Base-by-base conservation (phyloP, 2,797 vertebrate species). In the Acomys russatus region DNA sequence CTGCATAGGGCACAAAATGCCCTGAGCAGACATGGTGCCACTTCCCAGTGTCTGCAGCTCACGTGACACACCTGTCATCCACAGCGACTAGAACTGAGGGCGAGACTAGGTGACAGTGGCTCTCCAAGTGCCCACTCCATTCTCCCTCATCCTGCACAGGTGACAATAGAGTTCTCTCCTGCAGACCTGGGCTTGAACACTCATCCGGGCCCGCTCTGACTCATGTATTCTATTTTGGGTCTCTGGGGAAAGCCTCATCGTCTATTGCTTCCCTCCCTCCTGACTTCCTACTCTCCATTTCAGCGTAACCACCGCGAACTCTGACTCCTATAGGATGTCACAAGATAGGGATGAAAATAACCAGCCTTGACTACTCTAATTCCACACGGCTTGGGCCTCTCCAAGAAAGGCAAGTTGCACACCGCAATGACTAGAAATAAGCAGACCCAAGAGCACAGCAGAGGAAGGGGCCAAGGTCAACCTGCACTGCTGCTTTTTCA, bases 171-270 rank as follows among this genome's bases (percentile, higher is more conserved):
- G 56, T n/a, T 30, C 30, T 66, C 56, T 23, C 9, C 12, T 54
- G 38, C 38, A 91, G 90, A 64, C 51, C 10, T 56, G 64, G 88
- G 63, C 38, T 77, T 84, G 79, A 90, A 87, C 9, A 6, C 23
- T 68, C 85, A 14, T 56, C 25, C 20, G 20, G 77, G 70, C 87
- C 90, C 64, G 76, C 38, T 91, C 51, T 64, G 88, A 94, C 18
- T 90, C 84, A 35, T 2, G 82, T 38, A 30, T 82, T 79, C 91
- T 92, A 68, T 88, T 86, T 93, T 86, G 11, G 76, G 59, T 64
- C 71, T 91, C 87, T 64, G 38, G 2, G 74, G 30, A 89, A 95
- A 94, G 88, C 22, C 90, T 96, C 28, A 12, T 35, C 91, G 76
- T 86, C 80, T 51, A 59, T 35, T 74, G n/a, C 35, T 88, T 82